Base-by-base conservation (phyloP, 1,140 invertebrate genomes). In the Drosophila arawakana region DNA sequence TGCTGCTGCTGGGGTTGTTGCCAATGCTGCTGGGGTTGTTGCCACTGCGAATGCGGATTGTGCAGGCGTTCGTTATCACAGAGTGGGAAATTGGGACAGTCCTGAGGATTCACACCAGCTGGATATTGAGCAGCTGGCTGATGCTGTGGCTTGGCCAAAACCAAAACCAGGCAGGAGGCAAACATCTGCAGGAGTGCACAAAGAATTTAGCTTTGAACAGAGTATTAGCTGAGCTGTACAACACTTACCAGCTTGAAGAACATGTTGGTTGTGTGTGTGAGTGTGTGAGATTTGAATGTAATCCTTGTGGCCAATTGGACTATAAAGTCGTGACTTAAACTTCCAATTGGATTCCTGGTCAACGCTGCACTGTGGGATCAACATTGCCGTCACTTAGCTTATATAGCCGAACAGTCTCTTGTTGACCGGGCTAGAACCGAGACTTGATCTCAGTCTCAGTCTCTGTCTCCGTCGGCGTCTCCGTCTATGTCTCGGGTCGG, bases 1-100 rank as follows among this genome's bases (percentile, higher is more conserved):
- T 30, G 25, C 46, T 86, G 78, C 2, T 52, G 76, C 58, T 90
- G 88, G 1, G 81, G 91, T 44, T 85, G 80, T 13, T 88, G 67
- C 91, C 91, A 92, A 34, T 88, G 69, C 2, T 74, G 81, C 54
- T 78, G 77, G 5, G 89, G 89, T 41, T 80, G 79, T 25, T 76
- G 73, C 89, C 89, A 91, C 60, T 83, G 76, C 21, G 88, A 61
- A 11, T 81, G 81, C 11, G 80, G 84, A 72, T 83, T 91, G 67
- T 92, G 92, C 75, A 93, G 75, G 11, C 92, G 78, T 4, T 80
- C 91, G 61, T 93, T 93, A 91, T 93, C 92, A 89, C 92, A 93
- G 80, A 91, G 85, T 49, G 92, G 92, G 61, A 92, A 93, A 54
- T 76, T 76, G 62, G 92, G 92, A 47, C 92, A 93, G 61, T 93